Evolutionary conservation across 2,797 vertebrate genomes (phyloP).

Genomic region (Setipinna tenuifilis): DNA sequence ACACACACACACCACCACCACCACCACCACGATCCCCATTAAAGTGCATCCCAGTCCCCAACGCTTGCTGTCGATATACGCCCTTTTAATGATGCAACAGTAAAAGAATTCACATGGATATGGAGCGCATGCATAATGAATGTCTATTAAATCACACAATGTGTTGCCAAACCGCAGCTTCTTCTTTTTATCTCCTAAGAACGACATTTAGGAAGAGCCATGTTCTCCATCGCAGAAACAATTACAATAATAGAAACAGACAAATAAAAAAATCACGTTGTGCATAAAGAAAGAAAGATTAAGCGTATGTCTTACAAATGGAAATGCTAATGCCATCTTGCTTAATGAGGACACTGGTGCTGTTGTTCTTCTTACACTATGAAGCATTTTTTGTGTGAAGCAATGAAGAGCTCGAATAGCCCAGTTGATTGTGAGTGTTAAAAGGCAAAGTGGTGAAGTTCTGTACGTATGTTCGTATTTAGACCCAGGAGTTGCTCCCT

Average conservation of each 20-base stretch:
- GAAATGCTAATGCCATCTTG: background rate
- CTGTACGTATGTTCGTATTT: too few species aligned
- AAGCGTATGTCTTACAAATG: background rate
- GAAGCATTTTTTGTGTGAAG: background rate
- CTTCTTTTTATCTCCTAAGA: background rate
- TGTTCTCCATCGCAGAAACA: background rate
- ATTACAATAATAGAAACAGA: background rate
- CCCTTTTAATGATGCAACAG: conserved; percentile 43
- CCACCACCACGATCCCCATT: background rate
- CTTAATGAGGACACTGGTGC: background rate
- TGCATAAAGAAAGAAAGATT: background rate
- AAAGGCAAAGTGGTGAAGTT: too few species aligned
- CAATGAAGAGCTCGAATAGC: background rate
- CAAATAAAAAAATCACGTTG: background rate
- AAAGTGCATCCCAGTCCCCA: background rate
- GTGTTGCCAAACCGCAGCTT: background rate
- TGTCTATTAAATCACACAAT: background rate
- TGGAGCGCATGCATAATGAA: background rate
- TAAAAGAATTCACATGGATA: background rate
- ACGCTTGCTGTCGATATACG: background rate
- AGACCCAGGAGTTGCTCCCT: too few species aligned
- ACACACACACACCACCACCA: conserved; percentile 17
- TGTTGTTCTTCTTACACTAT: background rate
- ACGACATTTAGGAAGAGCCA: background rate
- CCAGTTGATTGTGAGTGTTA: too few species aligned